A percentile compares a stretch with the other conserved stretches of the same genome.
Evolutionary conservation across 2,113 vertebrate species (phyloP).

Genomic region (Scolopax mira): DNA sequence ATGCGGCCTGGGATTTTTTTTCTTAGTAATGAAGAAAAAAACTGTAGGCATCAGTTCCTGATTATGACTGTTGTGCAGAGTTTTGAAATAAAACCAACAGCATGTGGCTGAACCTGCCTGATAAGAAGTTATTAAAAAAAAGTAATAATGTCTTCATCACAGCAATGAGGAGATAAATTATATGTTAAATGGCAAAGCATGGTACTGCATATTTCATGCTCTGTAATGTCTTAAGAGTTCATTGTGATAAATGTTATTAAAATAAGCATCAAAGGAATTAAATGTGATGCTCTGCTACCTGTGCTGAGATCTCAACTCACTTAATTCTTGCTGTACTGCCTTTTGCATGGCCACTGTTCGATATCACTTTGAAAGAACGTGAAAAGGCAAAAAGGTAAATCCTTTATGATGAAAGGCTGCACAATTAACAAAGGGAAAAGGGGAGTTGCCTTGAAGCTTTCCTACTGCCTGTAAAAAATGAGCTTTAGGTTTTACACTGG

Average conservation of each 20-base stretch:
- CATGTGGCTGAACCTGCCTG: constrained; percentile 21
- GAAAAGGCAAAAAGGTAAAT: not conserved
- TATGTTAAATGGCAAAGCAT: constrained; percentile 47
- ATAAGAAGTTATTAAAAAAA: not conserved
- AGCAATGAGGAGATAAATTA: constrained; percentile 37
- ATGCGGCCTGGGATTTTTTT: not conserved
- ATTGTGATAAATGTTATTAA: constrained; percentile 23
- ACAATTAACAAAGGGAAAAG: not conserved
- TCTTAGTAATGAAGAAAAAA: not conserved
- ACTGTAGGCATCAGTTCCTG: not conserved
- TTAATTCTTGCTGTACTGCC: not conserved
- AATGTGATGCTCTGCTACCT: constrained; percentile 20
- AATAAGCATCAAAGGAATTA: constrained; percentile 23
- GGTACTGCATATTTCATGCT: constrained; percentile 30
- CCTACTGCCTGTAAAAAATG: not conserved
- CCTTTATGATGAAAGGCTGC: constrained; percentile 3
- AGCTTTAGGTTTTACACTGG: not conserved
- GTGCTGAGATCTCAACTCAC: not conserved
- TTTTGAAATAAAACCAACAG: not conserved
- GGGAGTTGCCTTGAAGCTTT: not conserved
- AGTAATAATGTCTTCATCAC: not conserved
- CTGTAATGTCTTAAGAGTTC: constrained; percentile 36
- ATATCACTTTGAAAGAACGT: not conserved
- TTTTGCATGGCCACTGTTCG: not conserved
- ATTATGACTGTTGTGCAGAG: not conserved